Conservation (phyloP, 2,888 invertebrate genomes). For the Chorisops tibialis region DNA sequence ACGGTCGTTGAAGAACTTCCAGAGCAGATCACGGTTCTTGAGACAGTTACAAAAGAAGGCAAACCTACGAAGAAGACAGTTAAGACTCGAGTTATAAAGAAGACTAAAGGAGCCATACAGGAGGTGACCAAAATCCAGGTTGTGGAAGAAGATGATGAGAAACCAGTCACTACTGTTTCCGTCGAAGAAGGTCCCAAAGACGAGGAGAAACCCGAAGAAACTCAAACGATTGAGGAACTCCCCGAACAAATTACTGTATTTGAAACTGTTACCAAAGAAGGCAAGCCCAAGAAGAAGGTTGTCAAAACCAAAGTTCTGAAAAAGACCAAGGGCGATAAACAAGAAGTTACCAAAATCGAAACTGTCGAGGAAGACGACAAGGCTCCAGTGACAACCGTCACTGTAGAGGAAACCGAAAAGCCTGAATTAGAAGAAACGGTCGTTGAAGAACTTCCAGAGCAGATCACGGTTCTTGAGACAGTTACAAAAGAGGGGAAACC, state of each 20-base stretch:
- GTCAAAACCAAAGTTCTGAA: conserved; percentile 36
- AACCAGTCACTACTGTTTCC: conserved; percentile 43
- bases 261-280: conserved; percentile 51
- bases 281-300: conserved; percentile 46
- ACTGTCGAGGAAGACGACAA: conserved; percentile 47
- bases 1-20: conserved; percentile 41
- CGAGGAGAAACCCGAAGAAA: conserved; percentile 33
- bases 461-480: conserved; percentile 42
- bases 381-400: conserved; percentile 37
- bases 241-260: conserved; percentile 46
- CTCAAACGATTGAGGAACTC: conserved; percentile 37
- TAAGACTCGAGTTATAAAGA: conserved; percentile 44
- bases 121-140: conserved; percentile 49
- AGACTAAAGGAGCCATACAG: conserved; percentile 44
- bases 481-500: conserved; percentile 36
- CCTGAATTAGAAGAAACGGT: conserved; percentile 25
- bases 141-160: conserved; percentile 46
- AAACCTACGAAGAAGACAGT: conserved; percentile 40
- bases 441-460: conserved; percentile 32
- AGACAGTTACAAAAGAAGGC: conserved; percentile 33
- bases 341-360: conserved; percentile 47
- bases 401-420: conserved; percentile 34
- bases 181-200: conserved; percentile 37
- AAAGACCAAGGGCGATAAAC: conserved; percentile 38
- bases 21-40: conserved; percentile 44